phyloP scores from a whole-genome alignment of 2,113 vertebrate genomes.

The Neotoma lepida region DNA sequence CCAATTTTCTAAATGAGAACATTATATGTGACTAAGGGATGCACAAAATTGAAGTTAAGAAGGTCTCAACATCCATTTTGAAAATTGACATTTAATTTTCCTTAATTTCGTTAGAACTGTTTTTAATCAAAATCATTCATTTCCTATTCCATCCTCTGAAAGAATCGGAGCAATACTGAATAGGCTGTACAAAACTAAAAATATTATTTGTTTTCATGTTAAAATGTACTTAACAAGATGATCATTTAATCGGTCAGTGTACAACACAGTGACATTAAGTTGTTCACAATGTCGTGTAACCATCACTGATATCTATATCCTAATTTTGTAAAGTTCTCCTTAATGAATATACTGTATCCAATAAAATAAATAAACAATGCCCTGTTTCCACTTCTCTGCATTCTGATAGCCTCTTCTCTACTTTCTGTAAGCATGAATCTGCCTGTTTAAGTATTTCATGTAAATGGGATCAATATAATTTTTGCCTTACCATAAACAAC shows the following conservation, averaged over 20 bases:
- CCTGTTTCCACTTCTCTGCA: neutral
- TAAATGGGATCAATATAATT: neutral
- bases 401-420: neutral
- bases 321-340: neutral
- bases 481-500: neutral
- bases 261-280: neutral
- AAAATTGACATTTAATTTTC: neutral
- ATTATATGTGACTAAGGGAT: slow-evolving; percentile 25
- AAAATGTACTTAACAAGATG: neutral
- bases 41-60: slow-evolving; percentile 37
- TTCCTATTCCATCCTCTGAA: neutral
- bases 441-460: neutral
- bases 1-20: slow-evolving; percentile 46
- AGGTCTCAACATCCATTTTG: slow-evolving; percentile 42
- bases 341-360: neutral
- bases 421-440: neutral
- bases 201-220: neutral
- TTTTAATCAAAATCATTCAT: slow-evolving; percentile 51
- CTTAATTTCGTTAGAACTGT: slow-evolving; percentile 13
- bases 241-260: neutral
- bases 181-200: neutral
- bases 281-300: neutral
- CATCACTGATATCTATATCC: neutral
- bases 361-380: neutral
- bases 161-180: slow-evolving; percentile 24